Evolutionary conservation across 1,140 invertebrate genomes (phyloP).

Genomic region (Neomicropteryx cornuta): DNA sequence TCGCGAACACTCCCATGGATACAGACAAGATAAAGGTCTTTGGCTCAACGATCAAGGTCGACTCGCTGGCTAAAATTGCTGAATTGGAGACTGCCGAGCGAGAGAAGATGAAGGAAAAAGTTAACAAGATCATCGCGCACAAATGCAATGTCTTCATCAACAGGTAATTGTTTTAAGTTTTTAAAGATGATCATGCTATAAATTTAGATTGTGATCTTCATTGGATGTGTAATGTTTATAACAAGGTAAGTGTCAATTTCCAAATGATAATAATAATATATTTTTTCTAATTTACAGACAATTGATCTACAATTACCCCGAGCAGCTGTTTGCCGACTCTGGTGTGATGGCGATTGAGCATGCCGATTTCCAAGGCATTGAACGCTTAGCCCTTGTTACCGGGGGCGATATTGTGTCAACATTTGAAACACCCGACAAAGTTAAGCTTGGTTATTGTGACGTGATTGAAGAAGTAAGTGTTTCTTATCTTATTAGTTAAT

Average conservation of each 20-base stretch:
- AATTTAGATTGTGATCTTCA: too few species aligned
- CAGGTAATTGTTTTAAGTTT: slow-evolving; percentile 43
- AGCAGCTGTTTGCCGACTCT: slow-evolving; percentile 97
- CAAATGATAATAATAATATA: too few species aligned
- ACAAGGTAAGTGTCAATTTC: too few species aligned
- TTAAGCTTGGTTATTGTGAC: slow-evolving; percentile 90
- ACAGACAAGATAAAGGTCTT: slow-evolving; percentile 99
- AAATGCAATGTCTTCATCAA: slow-evolving; percentile 99
- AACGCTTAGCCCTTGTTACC: slow-evolving; percentile 91
- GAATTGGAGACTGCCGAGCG: slow-evolving; percentile 97
- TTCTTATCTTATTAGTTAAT: slow-evolving; percentile 5
- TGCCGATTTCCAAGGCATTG: slow-evolving; percentile 99
- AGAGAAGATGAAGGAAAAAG: slow-evolving; percentile 99
- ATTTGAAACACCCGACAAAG: slow-evolving; percentile 86
- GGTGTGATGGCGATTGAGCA: slow-evolving; percentile 99
- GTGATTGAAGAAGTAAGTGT: slow-evolving; percentile 79
- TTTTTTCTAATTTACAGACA: slow-evolving; percentile 75
- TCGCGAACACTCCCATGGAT: slow-evolving; percentile 99
- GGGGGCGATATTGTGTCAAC: slow-evolving; percentile 98
- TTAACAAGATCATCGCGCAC: slow-evolving; percentile 92
- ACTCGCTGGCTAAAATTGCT: slow-evolving; percentile 96
- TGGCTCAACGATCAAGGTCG: slow-evolving; percentile 93
- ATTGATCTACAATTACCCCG: slow-evolving; percentile 99
- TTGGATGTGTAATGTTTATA: too few species aligned
- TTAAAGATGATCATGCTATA: too few species aligned